A percentile compares a stretch with the other conserved stretches of the same genome.
These are phyloP conservation scores for Cephalotes varians DNA, from an alignment of 2,888 invertebrate genomes.

Conservation along the genomic window DNA sequence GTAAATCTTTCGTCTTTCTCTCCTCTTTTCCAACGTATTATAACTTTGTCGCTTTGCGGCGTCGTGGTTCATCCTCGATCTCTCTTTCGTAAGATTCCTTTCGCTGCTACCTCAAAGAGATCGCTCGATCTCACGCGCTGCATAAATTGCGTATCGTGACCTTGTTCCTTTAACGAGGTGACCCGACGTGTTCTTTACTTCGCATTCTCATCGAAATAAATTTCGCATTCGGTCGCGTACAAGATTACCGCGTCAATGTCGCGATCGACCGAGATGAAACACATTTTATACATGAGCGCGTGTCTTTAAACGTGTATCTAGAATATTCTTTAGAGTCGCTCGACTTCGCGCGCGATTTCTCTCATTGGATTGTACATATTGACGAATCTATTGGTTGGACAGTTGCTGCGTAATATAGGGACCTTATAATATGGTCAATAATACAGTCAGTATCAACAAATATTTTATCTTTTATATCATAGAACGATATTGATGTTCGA, in stretches of 20 bases:
- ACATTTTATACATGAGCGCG: conserved; percentile 18
- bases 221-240: conserved; percentile 16
- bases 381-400: conserved; percentile 24
- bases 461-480: no score
- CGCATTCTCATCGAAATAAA: conserved; percentile 13
- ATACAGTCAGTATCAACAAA: no score
- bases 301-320: neutral
- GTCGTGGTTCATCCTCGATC: conserved; percentile 37
- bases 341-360: neutral
- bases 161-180: conserved; percentile 61
- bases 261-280: conserved; percentile 22
- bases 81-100: conserved; percentile 17
- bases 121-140: conserved; percentile 39
- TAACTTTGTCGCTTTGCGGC: conserved; percentile 48
- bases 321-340: neutral
- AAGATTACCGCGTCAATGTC: neutral
- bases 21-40: neutral
- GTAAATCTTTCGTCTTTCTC: no score
- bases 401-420: conserved; percentile 26
- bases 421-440: no score
- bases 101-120: conserved; percentile 19
- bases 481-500: no score
- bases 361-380: neutral
- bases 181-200: neutral
- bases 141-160: conserved; percentile 60